Percentiles rank a stretch among this genome's conserved stretches.
These are phyloP conservation scores for Metallyticus violacea DNA, from an alignment of 2,888 invertebrate genomes.

Conservation along the genomic window DNA sequence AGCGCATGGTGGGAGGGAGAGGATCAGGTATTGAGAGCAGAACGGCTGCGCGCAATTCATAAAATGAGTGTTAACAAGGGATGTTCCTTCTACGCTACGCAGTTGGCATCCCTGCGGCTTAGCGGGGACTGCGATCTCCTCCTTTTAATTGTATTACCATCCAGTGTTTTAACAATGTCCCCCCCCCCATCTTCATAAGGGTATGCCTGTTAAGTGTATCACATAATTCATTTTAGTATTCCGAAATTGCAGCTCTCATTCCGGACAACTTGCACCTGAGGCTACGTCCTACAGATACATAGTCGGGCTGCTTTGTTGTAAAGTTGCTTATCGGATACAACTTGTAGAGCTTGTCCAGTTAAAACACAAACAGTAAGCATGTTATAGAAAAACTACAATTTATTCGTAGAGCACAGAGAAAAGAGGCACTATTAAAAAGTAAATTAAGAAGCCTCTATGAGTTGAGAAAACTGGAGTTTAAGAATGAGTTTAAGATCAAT, in stretches of 20 bases:
- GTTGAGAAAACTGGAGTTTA: too few relatives aligned
- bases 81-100: not conserved
- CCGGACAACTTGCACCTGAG: not conserved
- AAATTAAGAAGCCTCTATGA: too few relatives aligned
- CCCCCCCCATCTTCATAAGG: not conserved
- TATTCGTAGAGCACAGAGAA: too few relatives aligned
- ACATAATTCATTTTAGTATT: not conserved
- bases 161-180: not conserved
- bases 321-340: too few relatives aligned
- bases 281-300: not conserved
- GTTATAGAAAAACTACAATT: too few relatives aligned
- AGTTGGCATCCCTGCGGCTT: not conserved
- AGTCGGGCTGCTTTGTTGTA: too few relatives aligned
- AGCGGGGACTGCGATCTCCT: not conserved
- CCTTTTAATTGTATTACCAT: not conserved
- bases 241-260: not conserved
- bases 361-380: too few relatives aligned
- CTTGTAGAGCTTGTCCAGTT: too few relatives aligned
- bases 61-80: not conserved
- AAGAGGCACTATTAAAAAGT: too few relatives aligned
- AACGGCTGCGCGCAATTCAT: not conserved
- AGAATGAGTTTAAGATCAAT: too few relatives aligned
- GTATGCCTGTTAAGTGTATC: not conserved
- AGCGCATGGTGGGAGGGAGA: too few relatives aligned
- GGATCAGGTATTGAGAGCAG: not conserved